Evolutionary conservation across 2,888 invertebrate genomes (phyloP).

Genomic region (Conomelus anceps): DNA sequence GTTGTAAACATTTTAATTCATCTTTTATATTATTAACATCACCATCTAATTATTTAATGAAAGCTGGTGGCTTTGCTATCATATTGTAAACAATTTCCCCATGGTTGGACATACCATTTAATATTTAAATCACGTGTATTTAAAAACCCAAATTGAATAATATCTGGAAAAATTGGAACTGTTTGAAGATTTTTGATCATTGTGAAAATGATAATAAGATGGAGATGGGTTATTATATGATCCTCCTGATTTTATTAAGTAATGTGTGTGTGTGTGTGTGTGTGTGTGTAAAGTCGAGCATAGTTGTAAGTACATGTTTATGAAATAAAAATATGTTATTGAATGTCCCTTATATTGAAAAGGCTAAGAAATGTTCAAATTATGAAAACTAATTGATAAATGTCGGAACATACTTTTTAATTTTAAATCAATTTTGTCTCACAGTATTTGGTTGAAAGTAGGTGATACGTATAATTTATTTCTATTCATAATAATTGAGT

Average conservation of each 20-base stretch:
- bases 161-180: neutral
- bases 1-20: neutral
- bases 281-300: neutral
- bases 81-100: no score
- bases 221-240: neutral
- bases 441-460: neutral
- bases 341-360: neutral
- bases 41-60: neutral
- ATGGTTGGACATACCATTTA: neutral
- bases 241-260: neutral
- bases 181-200: neutral
- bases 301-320: neutral
- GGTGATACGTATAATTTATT: neutral
- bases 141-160: neutral
- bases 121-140: neutral
- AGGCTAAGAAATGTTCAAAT: neutral
- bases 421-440: neutral
- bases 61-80: neutral
- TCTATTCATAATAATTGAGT: neutral
- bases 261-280: neutral
- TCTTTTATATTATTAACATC: neutral
- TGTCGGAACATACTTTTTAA: neutral
- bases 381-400: neutral
- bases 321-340: neutral
- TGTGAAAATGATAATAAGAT: neutral